A percentile compares a stretch with the other conserved stretches of the same genome.
Conservation (phyloP, 2,888 invertebrate species). For the Tetragonula carbonaria region DNA sequence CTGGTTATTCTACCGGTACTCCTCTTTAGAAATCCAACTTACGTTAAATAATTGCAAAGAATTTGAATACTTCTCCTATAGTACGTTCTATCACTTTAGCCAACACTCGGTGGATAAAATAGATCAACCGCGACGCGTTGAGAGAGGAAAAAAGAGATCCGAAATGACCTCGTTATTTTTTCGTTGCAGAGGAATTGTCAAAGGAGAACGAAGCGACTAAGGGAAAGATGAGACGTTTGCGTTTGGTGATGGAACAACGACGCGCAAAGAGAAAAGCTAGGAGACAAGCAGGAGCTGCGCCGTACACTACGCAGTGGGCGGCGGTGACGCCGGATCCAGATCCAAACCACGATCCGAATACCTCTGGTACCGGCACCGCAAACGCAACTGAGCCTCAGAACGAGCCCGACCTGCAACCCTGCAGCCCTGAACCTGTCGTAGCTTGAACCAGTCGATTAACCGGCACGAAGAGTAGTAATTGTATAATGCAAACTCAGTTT, state of each 20-base stretch:
- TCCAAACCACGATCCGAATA: constrained; percentile 78
- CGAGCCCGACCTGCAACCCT: constrained; percentile 81
- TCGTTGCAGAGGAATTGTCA: constrained; percentile 84
- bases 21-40: not conserved
- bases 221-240: constrained; percentile 94
- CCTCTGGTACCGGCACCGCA: constrained; percentile 73
- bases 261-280: constrained; percentile 88
- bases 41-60: too few relatives aligned
- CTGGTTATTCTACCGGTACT: constrained; percentile 76
- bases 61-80: too few relatives aligned
- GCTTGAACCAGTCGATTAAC: constrained; percentile 74
- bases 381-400: constrained; percentile 78
- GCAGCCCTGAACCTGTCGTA: constrained; percentile 82
- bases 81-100: not conserved
- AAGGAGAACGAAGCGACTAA: constrained; percentile 92
- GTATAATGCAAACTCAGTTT: constrained; percentile 29
- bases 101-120: not conserved
- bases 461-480: constrained; percentile 4
- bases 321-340: constrained; percentile 83
- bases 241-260: constrained; percentile 95
- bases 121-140: not conserved
- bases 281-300: constrained; percentile 90
- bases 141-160: not conserved
- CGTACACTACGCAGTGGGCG: constrained; percentile 86
- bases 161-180: not conserved